Evolutionary conservation across 2,888 invertebrate genomes (phyloP), one percentile per base, ranked within the genome.

Genomic region (Drosophila incognita): DNA sequence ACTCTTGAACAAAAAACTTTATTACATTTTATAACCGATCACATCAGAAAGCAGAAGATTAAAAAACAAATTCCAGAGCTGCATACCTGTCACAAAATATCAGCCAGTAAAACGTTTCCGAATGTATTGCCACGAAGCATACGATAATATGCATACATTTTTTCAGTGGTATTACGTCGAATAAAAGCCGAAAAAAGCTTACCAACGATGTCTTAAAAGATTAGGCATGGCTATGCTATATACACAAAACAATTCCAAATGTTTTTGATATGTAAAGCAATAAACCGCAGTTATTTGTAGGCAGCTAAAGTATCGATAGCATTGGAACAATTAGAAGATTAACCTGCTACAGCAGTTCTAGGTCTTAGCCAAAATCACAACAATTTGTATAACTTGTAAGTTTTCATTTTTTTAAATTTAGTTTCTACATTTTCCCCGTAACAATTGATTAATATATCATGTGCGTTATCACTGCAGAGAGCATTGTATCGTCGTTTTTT

Each of bases 381-480:
- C 5, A 49, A 5, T 27, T 18, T 49, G 10, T 49, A 10, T 49
- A 27, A 18, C 5, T 27, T 21, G 13, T 46, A 13, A 21, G 7
- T 21, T 18, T 27, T 49, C 3, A 24, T 24, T 48, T 2, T 48
- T 48, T 6, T 0, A 21, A 7, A 21, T 46, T 3, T 15, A 15
- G 21, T 46, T 46, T 46, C 5, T 5, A 21, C n/a, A 40, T 40
- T 40, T 21, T 40, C 0, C 5, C n/a, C 13, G 0, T 21, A 29
- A 21, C 18, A 29, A 38, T 31, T 60, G 57, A 66, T 48, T 5
- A 10, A 18, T 53, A 53, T 54, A 27, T 64, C 49, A 46, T 58
- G 36, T 70, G 58, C 42, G 67, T 80, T 80, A 78, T 80, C 76
- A 80, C 38, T 75, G 60, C 70, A 69, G 71, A 54, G 46, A 56